Conservation (phyloP, 1,140 invertebrate species). For the Ceratosolen fusciceps region DNA sequence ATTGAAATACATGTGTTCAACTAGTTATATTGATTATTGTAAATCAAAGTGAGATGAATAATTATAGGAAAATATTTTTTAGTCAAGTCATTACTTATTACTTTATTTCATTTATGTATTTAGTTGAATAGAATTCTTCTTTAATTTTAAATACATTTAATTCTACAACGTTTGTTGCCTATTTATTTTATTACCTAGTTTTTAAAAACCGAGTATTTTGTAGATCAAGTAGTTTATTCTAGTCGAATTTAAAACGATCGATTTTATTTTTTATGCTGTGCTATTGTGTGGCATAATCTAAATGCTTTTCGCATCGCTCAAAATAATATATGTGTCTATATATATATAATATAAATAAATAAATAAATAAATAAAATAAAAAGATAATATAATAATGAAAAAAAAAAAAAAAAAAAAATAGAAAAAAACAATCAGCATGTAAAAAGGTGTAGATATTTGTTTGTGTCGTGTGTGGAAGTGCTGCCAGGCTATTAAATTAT, state of each 20-base stretch:
- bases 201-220: conserved; percentile 7
- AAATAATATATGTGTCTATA: no score
- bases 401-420: conserved; percentile 16
- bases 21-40: background rate
- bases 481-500: conserved; percentile 36
- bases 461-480: conserved; percentile 23
- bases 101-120: conserved; percentile 7
- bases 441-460: conserved; percentile 22
- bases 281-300: conserved; percentile 12
- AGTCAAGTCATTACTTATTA: background rate
- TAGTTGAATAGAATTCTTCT: background rate
- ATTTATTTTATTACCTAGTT: conserved; percentile 10
- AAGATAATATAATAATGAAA: no score
- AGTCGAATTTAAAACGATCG: conserved; percentile 36
- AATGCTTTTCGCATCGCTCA: conserved; percentile 33
- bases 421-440: conserved; percentile 29
- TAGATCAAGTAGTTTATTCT: conserved; percentile 42
- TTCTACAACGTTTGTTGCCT: conserved; percentile 17
- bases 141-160: conserved; percentile 6
- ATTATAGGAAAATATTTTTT: background rate
- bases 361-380: no score
- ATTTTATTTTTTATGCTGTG: background rate
- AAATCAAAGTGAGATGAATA: background rate
- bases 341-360: no score
- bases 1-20: background rate